A percentile compares a stretch with the other conserved stretches of the same genome.
These are phyloP conservation scores for Hippopotamyrus pictus DNA, from an alignment of 2,797 vertebrate genomes.

Conservation along the genomic window DNA sequence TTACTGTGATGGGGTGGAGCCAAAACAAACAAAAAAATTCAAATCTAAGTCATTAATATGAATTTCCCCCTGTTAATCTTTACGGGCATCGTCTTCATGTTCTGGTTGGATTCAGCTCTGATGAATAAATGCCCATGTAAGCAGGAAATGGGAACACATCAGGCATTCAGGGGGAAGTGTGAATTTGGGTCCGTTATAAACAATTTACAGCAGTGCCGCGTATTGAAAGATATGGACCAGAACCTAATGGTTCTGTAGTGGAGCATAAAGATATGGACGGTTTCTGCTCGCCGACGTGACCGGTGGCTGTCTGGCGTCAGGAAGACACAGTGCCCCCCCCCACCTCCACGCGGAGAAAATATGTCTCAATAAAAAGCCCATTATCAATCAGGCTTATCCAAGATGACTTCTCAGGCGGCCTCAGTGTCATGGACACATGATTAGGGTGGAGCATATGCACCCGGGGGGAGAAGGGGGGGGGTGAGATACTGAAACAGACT, in stretches of 20 bases:
- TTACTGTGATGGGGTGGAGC: not conserved
- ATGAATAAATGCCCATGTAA: not conserved
- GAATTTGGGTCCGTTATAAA: not conserved
- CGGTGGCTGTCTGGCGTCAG: not conserved
- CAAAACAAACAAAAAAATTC: not conserved
- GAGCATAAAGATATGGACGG: not conserved
- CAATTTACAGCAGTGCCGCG: not conserved
- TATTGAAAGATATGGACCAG: not conserved
- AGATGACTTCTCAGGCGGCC: not conserved
- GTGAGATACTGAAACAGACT: not conserved
- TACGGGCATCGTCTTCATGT: not conserved
- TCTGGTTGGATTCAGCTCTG: not conserved
- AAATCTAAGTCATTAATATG: not conserved
- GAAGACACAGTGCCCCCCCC: not conserved
- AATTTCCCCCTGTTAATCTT: not conserved
- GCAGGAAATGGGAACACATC: not conserved
- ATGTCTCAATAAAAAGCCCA: constrained; percentile 5
- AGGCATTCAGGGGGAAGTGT: not conserved
- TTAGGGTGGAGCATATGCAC: not conserved
- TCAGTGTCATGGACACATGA: not conserved
- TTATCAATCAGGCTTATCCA: constrained; percentile 9
- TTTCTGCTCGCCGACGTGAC: not conserved
- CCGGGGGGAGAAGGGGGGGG: not conserved
- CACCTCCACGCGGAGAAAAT: not conserved
- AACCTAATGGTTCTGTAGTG: not conserved